Conservation (phyloP, 2,113 vertebrate species). For the Rattus rattus region DNA sequence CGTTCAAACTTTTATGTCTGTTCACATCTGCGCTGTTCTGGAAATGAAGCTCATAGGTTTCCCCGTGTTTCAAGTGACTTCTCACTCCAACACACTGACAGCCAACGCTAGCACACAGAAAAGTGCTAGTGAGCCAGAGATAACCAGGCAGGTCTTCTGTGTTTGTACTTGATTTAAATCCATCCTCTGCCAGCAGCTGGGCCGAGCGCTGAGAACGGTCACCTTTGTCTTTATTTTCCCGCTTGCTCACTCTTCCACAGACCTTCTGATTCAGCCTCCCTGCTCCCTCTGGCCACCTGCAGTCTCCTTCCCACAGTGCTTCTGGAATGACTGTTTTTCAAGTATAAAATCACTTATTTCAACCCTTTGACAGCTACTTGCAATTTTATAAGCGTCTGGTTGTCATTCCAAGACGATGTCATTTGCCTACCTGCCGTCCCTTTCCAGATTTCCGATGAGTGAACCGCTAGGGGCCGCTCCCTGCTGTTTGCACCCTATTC, state of each 20-base stretch:
- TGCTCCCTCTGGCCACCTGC: not conserved
- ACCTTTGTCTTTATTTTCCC: not conserved
- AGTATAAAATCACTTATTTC: not conserved
- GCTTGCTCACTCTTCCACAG: not conserved
- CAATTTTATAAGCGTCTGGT: not conserved
- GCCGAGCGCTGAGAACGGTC: not conserved
- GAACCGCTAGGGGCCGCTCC: not conserved
- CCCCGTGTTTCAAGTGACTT: not conserved
- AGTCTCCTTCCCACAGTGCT: not conserved
- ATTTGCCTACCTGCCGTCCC: fast-evolving
- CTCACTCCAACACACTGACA: not conserved
- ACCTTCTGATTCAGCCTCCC: not conserved
- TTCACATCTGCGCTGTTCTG: not conserved
- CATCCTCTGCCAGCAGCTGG: too few relatives aligned
- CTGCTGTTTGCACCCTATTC: not conserved
- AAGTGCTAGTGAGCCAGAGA: not conserved
- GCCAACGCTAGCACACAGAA: not conserved
- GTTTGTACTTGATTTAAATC: not conserved
- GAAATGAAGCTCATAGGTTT: not conserved
- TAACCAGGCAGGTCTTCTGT: not conserved
- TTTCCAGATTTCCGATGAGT: not conserved
- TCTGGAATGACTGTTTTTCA: not conserved
- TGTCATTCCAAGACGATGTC: not conserved
- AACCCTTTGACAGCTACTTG: not conserved
- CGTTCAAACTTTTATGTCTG: not conserved